A percentile compares a stretch with the other conserved stretches of the same genome.
Evolutionary conservation across 2,888 invertebrate genomes (phyloP).

Genomic region (Nephrotoma appendiculata): DNA sequence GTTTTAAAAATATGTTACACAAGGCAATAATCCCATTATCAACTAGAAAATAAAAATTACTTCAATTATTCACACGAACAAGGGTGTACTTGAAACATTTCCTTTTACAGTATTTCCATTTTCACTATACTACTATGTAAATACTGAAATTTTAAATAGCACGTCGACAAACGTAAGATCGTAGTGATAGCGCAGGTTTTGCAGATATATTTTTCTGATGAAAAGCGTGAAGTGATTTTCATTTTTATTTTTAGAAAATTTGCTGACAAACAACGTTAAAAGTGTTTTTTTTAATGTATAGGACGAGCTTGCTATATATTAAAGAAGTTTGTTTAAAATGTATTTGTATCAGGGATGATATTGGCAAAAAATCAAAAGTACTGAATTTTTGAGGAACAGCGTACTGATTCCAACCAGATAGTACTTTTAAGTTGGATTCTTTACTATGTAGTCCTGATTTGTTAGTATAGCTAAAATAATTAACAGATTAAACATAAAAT

Average conservation of each 20-base stretch:
- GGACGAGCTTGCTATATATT: too few relatives aligned
- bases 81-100: background rate
- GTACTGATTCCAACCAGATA: too few relatives aligned
- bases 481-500: too few relatives aligned
- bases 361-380: too few relatives aligned
- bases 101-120: background rate
- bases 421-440: too few relatives aligned
- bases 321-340: too few relatives aligned
- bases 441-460: too few relatives aligned
- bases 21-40: background rate
- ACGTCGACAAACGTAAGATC: background rate
- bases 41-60: background rate
- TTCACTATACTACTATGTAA: background rate
- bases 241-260: background rate
- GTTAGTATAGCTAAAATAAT: too few relatives aligned
- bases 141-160: background rate
- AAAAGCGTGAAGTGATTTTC: background rate
- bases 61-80: background rate
- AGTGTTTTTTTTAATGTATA: too few relatives aligned
- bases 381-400: too few relatives aligned
- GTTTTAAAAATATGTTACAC: background rate
- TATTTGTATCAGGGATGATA: too few relatives aligned
- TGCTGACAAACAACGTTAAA: background rate
- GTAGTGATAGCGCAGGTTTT: background rate
- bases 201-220: background rate